Evolutionary conservation across 2,888 invertebrate genomes (phyloP), one percentile per base, ranked within the genome.

Genomic region (Pasiphila rectangulata): DNA sequence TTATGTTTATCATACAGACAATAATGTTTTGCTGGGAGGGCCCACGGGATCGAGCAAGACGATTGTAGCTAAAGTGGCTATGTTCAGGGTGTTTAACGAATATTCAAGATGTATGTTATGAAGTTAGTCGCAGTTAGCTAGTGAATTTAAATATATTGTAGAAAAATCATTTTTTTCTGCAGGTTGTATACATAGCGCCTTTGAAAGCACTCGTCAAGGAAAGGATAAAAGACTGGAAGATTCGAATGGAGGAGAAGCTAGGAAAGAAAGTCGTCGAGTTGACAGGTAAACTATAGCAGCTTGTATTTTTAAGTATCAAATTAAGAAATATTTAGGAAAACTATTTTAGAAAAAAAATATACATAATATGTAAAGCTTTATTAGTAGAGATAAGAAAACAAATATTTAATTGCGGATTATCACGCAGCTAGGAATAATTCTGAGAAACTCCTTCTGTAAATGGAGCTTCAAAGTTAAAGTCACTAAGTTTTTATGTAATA

Each of bases 21-120:
- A 93, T 61, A 99, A 99, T 74, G 95, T 98, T 4, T 84, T 99
- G 15, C 86, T 99, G 3, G 98, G 98, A 0, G 99, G 99, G 0
- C 98, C 98, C 0, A 98, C 98, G 0, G 97, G 97, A 0, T 98
- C 98, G 0, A 99, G 99, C 23, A 99, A 99, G 90, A 99, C 99
- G 0, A 96, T 99, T 34, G 98, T 96, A 0, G 99, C 99, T 0
- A 99, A 99, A 81, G 92, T 99, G 16, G 99, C 99, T 27, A 98
- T 99, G 89, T 96, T 98, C 68, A 90, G 98, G 40, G 94, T 97
- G 0, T 97, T 98, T 65, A 93, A 93, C 53, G 90, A 93, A 51
- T 92, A 94, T 68, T 96, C 97, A 0, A 90, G 3, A 0, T 24
- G 24, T 24, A 10, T 10, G 24, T 9, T 24, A 10, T 10, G 10